A percentile compares a stretch with the other conserved stretches of the same genome.
phyloP scores from a whole-genome alignment of 2,888 invertebrate species.

The Luffia ferchaultella region DNA sequence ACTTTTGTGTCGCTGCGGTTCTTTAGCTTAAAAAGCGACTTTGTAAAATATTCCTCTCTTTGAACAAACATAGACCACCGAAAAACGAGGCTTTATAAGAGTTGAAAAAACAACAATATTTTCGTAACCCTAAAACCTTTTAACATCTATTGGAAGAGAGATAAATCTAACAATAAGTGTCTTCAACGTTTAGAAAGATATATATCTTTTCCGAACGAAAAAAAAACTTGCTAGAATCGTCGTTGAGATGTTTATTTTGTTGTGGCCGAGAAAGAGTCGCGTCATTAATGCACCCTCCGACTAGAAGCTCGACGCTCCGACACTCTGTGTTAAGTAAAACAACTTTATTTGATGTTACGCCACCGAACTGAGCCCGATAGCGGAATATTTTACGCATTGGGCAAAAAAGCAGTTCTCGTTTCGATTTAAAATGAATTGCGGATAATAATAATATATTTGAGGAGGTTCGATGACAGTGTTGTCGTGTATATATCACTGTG shows the following conservation, averaged over 20 bases:
- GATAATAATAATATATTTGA: too few relatives aligned
- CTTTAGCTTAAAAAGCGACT: not conserved
- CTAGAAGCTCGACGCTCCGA: not conserved
- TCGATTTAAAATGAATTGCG: too few relatives aligned
- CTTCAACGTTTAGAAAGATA: not conserved
- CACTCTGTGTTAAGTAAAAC: too few relatives aligned
- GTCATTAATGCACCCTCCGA: conserved; percentile 56
- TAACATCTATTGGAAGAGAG: not conserved
- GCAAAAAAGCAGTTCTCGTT: too few relatives aligned
- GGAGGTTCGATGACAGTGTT: too few relatives aligned
- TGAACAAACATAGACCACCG: too few relatives aligned
- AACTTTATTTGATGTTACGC: not conserved
- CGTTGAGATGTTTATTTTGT: conserved; percentile 4
- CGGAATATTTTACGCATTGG: too few relatives aligned
- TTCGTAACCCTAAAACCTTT: not conserved
- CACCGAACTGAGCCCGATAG: not conserved
- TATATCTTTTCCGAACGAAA: not conserved
- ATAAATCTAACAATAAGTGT: not conserved
- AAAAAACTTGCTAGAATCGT: not conserved
- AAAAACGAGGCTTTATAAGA: not conserved
- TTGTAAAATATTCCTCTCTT: too few relatives aligned
- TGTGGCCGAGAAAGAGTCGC: conserved; percentile 17
- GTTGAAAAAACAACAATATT: not conserved
- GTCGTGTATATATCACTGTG: too few relatives aligned
- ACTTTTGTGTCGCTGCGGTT: not conserved